Percentiles rank a stretch among this genome's conserved stretches.
Evolutionary conservation across 2,797 vertebrate species (phyloP).

Genomic region (Hirundo rustica): DNA sequence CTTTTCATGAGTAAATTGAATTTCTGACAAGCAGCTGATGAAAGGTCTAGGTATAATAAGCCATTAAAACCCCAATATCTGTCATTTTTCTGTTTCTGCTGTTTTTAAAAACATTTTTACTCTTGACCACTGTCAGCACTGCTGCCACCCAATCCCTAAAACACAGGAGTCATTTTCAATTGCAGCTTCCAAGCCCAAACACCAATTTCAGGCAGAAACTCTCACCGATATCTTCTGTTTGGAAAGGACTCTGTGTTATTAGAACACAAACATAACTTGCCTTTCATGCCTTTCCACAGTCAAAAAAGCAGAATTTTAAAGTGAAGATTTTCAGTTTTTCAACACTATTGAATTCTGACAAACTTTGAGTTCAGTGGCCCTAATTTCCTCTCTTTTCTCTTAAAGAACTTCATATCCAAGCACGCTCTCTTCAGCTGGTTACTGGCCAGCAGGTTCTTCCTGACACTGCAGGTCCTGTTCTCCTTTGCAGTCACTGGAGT

Average conservation of each 20-base stretch:
- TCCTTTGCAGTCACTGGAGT: neutral
- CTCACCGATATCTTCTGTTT: neutral
- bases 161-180: neutral
- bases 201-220: neutral
- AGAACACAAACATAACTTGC: neutral
- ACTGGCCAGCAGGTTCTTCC: neutral
- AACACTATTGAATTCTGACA: neutral
- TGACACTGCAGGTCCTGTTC: neutral
- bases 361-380: neutral
- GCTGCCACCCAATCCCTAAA: neutral
- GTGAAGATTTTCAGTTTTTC: neutral
- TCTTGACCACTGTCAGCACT: neutral
- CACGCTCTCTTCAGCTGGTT: neutral
- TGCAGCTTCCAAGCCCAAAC: neutral
- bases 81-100: neutral
- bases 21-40: neutral
- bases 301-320: constrained; percentile 14
- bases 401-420: neutral
- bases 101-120: neutral
- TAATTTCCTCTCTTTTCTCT: neutral
- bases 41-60: neutral
- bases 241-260: neutral
- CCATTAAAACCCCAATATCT: neutral
- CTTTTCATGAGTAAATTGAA: neutral
- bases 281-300: neutral